Percentiles rank a stretch among this genome's conserved stretches.
These are phyloP conservation scores for Agapetus fuscipes DNA, from an alignment of 2,888 invertebrate genomes.

Conservation along the genomic window DNA sequence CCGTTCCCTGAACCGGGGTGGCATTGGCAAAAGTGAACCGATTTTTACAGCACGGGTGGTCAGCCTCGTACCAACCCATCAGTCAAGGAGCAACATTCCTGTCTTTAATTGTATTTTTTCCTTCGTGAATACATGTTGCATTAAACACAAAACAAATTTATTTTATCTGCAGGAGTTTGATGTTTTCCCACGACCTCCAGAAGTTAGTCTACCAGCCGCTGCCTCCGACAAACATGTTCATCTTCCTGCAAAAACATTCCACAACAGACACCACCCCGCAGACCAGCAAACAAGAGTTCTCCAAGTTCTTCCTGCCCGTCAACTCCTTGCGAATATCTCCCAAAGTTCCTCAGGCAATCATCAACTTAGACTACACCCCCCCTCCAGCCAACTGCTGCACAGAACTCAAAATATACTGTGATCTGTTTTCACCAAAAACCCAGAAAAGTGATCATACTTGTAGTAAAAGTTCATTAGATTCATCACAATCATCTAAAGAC, in stretches of 20 bases:
- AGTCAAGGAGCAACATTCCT: no score
- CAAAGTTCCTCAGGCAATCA: slow-evolving; percentile 29
- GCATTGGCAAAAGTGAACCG: no score
- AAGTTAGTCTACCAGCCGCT: slow-evolving; percentile 34
- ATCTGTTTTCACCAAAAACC: slow-evolving; percentile 21
- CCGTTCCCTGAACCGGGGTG: no score
- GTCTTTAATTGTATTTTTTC: no score
- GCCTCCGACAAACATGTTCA: slow-evolving; percentile 40
- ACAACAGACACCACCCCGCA: slow-evolving; percentile 12
- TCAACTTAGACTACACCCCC: slow-evolving; percentile 31
- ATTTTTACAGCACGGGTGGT: no score
- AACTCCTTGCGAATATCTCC: slow-evolving; percentile 35
- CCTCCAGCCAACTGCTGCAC: slow-evolving; percentile 32
- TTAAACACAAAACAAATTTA: no score
- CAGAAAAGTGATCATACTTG: slow-evolving; percentile 5
- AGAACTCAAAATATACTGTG: slow-evolving; percentile 37
- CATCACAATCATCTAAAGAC: slow-evolving; percentile 18
- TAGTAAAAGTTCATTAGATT: slow-evolving; percentile 25
- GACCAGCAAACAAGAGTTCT: slow-evolving; percentile 5
- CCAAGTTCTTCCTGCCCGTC: slow-evolving; percentile 32
- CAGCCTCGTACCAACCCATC: no score
- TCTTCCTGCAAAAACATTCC: slow-evolving; percentile 38
- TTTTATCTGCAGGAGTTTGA: slow-evolving; percentile 35
- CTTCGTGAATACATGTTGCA: no score
- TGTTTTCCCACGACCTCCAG: slow-evolving; percentile 37